Evolutionary conservation across 1,140 invertebrate genomes (phyloP).

Genomic region (Goniozus legneri): DNA sequence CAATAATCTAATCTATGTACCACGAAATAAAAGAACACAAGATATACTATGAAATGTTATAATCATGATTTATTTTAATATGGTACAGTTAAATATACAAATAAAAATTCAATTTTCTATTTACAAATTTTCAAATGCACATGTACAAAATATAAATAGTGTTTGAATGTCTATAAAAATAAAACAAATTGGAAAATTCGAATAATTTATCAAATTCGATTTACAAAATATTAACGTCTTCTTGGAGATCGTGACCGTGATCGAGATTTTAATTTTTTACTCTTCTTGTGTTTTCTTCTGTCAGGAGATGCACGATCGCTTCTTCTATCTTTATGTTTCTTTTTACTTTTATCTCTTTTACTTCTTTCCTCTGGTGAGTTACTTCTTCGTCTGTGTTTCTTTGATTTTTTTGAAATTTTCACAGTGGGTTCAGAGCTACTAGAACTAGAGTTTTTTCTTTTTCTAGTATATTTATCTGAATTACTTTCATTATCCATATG

Average conservation of each 20-base stretch:
- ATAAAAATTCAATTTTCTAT: no score
- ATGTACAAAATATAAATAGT: no score
- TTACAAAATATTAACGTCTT: constrained; percentile 12
- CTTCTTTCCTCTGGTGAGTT: constrained; percentile 35
- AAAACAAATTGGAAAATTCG: no score
- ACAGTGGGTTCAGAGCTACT: constrained; percentile 39
- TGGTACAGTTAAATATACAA: no score
- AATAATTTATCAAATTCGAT: no score
- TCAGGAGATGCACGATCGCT: constrained; percentile 44
- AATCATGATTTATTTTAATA: no score
- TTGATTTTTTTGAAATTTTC: constrained; percentile 49
- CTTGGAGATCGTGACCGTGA: constrained; percentile 4
- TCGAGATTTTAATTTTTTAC: constrained; percentile 33
- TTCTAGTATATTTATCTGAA: constrained; percentile 21
- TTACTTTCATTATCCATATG: constrained; percentile 16
- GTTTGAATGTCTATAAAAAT: no score
- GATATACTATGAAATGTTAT: no score
- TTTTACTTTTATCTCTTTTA: constrained; percentile 38
- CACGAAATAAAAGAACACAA: no score
- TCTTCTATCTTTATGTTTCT: constrained; percentile 46
- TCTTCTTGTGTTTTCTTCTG: constrained; percentile 39
- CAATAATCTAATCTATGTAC: no score
- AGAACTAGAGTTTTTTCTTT: constrained; percentile 30
- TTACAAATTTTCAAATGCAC: no score
- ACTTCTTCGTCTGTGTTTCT: constrained; percentile 40